Evolutionary conservation across 1,140 invertebrate genomes (phyloP).

Genomic region (Odontomachus brunneus): DNA sequence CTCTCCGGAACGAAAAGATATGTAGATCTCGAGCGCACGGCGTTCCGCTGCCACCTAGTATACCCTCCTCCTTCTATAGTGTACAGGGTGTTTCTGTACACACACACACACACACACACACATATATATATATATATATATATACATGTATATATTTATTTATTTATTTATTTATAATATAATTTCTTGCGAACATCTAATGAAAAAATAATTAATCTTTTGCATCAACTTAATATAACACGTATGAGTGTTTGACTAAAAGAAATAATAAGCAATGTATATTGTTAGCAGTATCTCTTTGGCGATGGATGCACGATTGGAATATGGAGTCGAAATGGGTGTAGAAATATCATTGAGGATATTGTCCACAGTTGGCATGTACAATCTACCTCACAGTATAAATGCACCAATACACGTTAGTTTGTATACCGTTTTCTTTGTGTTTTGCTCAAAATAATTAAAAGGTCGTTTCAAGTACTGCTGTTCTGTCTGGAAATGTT

Average conservation of each 20-base stretch:
- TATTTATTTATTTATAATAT: too few species aligned
- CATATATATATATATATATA: too few species aligned
- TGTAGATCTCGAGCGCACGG: too few species aligned
- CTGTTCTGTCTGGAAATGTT: too few species aligned
- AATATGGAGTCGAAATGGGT: constrained; percentile 90
- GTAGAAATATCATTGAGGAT: constrained; percentile 90
- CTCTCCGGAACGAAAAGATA: too few species aligned
- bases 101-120: too few species aligned
- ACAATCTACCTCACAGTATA: constrained; percentile 87
- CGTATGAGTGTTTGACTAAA: background rate
- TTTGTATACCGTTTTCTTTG: constrained; percentile 20
- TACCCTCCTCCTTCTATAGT: too few species aligned
- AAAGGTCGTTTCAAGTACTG: background rate
- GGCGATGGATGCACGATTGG: constrained; percentile 91
- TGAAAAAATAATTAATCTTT: too few species aligned
- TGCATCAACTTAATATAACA: background rate
- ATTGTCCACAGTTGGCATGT: constrained; percentile 87
- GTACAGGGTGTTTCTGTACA: too few species aligned
- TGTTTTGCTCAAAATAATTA: background rate
- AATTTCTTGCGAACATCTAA: too few species aligned
- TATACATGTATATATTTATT: too few species aligned
- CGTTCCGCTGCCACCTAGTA: too few species aligned
- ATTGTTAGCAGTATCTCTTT: constrained; percentile 87
- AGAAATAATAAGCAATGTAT: constrained; percentile 16
- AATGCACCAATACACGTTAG: constrained; percentile 84